Evolutionary conservation across 2,888 invertebrate species (phyloP).

Genomic region (Napeogenes inachia): DNA sequence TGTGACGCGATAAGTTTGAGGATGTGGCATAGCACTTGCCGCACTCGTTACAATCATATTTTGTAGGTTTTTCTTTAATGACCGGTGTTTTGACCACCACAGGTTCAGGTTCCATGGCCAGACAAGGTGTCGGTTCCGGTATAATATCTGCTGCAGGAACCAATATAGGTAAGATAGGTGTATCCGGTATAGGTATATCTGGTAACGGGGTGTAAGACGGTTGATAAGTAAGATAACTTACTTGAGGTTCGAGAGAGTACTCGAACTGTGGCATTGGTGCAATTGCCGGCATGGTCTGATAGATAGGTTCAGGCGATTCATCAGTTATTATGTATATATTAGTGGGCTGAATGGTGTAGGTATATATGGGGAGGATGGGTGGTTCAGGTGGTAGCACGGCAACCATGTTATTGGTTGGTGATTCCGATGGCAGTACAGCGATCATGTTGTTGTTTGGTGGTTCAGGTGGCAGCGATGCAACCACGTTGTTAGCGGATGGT

Average conservation of each 20-base stretch:
- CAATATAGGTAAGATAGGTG: constrained; percentile 7
- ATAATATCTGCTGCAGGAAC: constrained; percentile 5
- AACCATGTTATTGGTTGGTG: constrained; percentile 47
- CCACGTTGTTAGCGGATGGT: constrained; percentile 41
- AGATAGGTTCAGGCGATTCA: constrained; percentile 50
- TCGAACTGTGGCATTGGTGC: constrained; percentile 43
- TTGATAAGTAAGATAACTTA: constrained; percentile 53
- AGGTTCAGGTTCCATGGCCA: constrained; percentile 6
- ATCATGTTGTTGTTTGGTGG: constrained; percentile 77
- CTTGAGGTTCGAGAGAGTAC: constrained; percentile 47
- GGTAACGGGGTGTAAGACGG: not conserved
- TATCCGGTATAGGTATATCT: constrained; percentile 27
- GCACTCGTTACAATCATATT: constrained; percentile 81
- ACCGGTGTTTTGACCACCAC: constrained; percentile 56
- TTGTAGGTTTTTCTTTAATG: constrained; percentile 90
- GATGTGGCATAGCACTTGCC: constrained; percentile 94
- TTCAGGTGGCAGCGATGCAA: constrained; percentile 82
- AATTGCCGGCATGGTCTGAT: constrained; percentile 49
- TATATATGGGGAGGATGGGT: constrained; percentile 66
- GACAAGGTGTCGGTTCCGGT: constrained; percentile 7
- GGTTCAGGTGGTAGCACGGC: constrained; percentile 44
- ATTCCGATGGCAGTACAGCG: constrained; percentile 60
- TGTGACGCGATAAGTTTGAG: constrained; percentile 92
- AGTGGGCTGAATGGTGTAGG: constrained; percentile 82
- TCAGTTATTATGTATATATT: constrained; percentile 59